Conservation (phyloP, 2,888 invertebrate genomes). For the Polydesmus complanatus region DNA sequence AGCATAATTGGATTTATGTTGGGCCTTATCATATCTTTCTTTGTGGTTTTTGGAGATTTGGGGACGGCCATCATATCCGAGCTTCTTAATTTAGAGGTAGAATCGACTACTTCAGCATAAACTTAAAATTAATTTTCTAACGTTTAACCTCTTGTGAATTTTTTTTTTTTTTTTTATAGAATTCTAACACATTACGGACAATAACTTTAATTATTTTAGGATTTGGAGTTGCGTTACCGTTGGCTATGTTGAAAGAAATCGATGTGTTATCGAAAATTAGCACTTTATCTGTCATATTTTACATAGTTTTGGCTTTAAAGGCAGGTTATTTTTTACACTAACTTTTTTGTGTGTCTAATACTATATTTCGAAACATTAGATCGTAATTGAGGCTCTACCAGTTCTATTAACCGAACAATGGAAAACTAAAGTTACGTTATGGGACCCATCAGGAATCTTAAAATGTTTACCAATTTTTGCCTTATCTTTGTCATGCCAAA, state of each 20-base stretch:
- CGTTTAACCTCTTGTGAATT: background rate
- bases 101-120: too few species aligned
- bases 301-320: slow-evolving; percentile 73
- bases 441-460: slow-evolving; percentile 71
- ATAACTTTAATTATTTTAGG: slow-evolving; percentile 27
- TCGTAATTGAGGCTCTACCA: slow-evolving; percentile 61
- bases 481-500: slow-evolving; percentile 93
- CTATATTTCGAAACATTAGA: slow-evolving; percentile 36
- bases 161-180: slow-evolving; percentile 17
- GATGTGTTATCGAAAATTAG: slow-evolving; percentile 77
- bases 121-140: background rate
- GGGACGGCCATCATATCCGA: slow-evolving; percentile 81
- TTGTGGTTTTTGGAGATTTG: slow-evolving; percentile 94
- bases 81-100: slow-evolving; percentile 49
- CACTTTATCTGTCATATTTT: slow-evolving; percentile 81
- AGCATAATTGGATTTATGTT: slow-evolving; percentile 83
- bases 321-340: slow-evolving; percentile 36
- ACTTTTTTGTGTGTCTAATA: slow-evolving; percentile 12
- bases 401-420: slow-evolving; percentile 61
- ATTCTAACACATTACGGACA: slow-evolving; percentile 20
- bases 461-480: slow-evolving; percentile 92
- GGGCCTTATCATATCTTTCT: slow-evolving; percentile 90
- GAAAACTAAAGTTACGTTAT: slow-evolving; percentile 47
- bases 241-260: slow-evolving; percentile 75
- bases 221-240: slow-evolving; percentile 60